These are phyloP conservation scores for Tachystola acroxantha DNA, from an alignment of 2,888 invertebrate species.

Conservation along the genomic window DNA sequence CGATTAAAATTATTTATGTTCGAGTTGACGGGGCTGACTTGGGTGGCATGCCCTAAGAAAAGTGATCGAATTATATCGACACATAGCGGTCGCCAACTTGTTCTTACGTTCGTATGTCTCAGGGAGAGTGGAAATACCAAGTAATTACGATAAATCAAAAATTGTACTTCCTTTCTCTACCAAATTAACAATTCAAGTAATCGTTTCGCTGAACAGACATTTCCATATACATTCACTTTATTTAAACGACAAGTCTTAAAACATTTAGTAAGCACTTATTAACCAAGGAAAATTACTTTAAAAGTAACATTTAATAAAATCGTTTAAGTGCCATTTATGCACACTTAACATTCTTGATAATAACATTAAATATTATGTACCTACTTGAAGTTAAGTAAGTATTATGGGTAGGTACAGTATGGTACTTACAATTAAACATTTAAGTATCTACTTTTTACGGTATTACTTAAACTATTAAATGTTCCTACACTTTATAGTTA, in stretches of 20 bases:
- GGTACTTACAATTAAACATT: too few species aligned
- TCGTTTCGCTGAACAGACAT: slow-evolving; percentile 17
- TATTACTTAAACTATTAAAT: too few species aligned
- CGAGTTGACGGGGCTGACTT: too few species aligned
- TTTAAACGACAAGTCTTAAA: slow-evolving; percentile 15
- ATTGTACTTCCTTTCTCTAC: slow-evolving; percentile 16
- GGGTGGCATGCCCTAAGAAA: slow-evolving; percentile 13
- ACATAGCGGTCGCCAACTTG: too few species aligned
- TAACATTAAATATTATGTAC: too few species aligned
- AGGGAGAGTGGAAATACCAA: slow-evolving; percentile 13
- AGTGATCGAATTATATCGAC: slow-evolving; percentile 5
- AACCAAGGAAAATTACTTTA: background rate
- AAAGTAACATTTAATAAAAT: background rate
- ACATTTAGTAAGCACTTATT: background rate
- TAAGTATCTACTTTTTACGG: too few species aligned
- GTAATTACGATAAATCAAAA: slow-evolving; percentile 13
- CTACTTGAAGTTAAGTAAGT: too few species aligned
- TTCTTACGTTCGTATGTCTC: slow-evolving; percentile 13
- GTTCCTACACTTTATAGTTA: too few species aligned
- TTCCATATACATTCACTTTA: slow-evolving; percentile 20
- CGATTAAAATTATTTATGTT: too few species aligned
- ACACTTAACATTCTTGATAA: slow-evolving; percentile 1
- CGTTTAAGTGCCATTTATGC: background rate
- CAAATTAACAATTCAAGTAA: slow-evolving; percentile 23
- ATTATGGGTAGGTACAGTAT: too few species aligned